Base-by-base conservation (phyloP, 2,888 invertebrate genomes). In the Dicycla oo region DNA sequence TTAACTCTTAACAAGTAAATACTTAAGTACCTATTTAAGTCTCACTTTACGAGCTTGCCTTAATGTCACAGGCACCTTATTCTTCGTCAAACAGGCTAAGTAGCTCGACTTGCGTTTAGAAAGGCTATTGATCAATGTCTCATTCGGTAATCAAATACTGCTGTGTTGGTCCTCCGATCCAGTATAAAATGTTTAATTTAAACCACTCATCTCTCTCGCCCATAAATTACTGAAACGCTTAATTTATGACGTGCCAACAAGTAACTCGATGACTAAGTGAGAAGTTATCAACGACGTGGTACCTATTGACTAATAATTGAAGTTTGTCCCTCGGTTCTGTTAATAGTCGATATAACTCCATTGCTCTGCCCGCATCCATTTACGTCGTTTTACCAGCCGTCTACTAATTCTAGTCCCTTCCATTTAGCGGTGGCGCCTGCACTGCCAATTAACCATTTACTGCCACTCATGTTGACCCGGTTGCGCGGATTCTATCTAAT, bases 401-500 rank as follows among this genome's bases (percentile, higher is more conserved):
- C 88, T 84, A 86, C 77, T 84, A 79, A 83, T 86, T 84, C 84
- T 82, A 88, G 83, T 82, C 84, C 78, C 82, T 82, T 87, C 83
- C 83, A 90, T 90, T 89, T 89, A 85, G 73, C 67, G 78, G 79
- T 86, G 90, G 88, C 91, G 91, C 89, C 89, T 89, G 86, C 81
- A 73, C 75, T 74, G 81, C 84, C 90, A 90, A 91, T 91, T 90
- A 92, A 89, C 86, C 85, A 89, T 90, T 91, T 87, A 91, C 88
- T 89, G 86, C 88, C 90, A 91, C 90, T 91, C 88, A 85, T 79
- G 84, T 84, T 91, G 91, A 90, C 90, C 90, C 84, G 87, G 80
- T 90, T 92, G 85, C 82, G 78, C 76, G 76, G 84, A 88, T 88
- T 87, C 86, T 84, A 79, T 83, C 81, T 86, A 88, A 86, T 80